Evolutionary conservation across 1,140 invertebrate genomes (phyloP).

Genomic region (Trypoxylus dichotomus): DNA sequence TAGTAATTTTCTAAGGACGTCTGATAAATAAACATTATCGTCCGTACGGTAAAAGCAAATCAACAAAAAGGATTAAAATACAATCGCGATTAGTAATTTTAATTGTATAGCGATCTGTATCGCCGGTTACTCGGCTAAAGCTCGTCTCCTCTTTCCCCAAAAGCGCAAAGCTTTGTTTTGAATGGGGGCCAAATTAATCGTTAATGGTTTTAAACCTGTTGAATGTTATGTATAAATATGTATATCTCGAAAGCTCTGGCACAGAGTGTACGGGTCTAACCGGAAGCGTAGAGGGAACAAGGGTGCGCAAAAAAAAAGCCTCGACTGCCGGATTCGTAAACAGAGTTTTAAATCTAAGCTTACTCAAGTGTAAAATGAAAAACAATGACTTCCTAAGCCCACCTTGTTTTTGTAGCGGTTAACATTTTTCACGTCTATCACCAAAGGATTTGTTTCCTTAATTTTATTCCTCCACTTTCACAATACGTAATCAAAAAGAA

Average conservation of each 20-base stretch:
- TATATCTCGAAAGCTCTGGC: constrained; percentile 1
- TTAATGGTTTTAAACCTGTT: constrained; percentile 16
- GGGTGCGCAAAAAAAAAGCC: not conserved
- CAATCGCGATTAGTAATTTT: constrained; percentile 4
- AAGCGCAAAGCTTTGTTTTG: constrained; percentile 15
- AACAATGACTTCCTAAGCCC: constrained; percentile 17
- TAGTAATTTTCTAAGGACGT: no score
- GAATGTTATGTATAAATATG: constrained; percentile 19
- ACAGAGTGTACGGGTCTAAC: not conserved
- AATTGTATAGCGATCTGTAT: not conserved
- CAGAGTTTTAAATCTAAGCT: constrained; percentile 7
- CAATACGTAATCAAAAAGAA: no score
- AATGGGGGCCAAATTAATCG: constrained; percentile 14
- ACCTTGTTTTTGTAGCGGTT: not conserved
- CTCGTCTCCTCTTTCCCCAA: not conserved
- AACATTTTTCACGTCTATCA: not conserved
- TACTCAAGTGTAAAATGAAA: constrained; percentile 17
- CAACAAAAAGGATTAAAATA: not conserved
- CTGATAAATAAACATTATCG: not conserved
- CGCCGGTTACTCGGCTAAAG: not conserved
- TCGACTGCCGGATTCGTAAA: constrained; percentile 2
- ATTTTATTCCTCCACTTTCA: not conserved
- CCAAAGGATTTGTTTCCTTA: not conserved
- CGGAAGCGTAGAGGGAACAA: not conserved
- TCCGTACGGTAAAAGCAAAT: not conserved